These are phyloP conservation scores for Spheniscus mendiculus DNA, from an alignment of 2,113 vertebrate species.

Conservation along the genomic window DNA sequence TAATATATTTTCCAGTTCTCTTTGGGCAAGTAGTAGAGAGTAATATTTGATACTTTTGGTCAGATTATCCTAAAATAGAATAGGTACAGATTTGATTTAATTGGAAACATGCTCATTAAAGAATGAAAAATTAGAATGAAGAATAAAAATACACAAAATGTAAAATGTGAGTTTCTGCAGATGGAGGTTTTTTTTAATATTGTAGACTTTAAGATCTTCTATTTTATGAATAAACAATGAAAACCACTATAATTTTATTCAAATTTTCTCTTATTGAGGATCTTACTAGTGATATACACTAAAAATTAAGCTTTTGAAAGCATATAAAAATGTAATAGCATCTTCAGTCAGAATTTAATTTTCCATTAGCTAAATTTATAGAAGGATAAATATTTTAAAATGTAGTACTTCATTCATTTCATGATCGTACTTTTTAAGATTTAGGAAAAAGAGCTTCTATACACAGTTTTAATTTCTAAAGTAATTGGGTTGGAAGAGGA, in stretches of 20 bases:
- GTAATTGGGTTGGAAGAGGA: background rate
- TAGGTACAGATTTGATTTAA: background rate
- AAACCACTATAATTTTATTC: background rate
- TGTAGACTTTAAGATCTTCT: background rate
- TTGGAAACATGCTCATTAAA: background rate
- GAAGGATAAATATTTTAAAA: conserved; percentile 18
- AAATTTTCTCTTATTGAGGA: background rate
- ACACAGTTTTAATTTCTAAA: background rate
- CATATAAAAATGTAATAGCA: background rate
- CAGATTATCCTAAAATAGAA: background rate
- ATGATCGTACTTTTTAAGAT: background rate
- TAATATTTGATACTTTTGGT: background rate
- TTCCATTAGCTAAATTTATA: conserved; percentile 1
- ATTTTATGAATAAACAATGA: background rate
- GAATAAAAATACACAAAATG: background rate
- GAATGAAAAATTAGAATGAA: background rate
- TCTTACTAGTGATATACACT: background rate
- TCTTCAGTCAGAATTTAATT: conserved; percentile 13
- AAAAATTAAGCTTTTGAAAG: background rate
- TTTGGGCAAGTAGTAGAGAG: background rate
- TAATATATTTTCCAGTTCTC: background rate
- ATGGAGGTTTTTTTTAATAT: background rate
- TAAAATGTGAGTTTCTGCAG: background rate
- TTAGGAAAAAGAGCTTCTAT: background rate
- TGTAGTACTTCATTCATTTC: background rate